Base-by-base conservation (phyloP, 2,113 vertebrate genomes). In the Cyphomyrus plagiostoma region DNA sequence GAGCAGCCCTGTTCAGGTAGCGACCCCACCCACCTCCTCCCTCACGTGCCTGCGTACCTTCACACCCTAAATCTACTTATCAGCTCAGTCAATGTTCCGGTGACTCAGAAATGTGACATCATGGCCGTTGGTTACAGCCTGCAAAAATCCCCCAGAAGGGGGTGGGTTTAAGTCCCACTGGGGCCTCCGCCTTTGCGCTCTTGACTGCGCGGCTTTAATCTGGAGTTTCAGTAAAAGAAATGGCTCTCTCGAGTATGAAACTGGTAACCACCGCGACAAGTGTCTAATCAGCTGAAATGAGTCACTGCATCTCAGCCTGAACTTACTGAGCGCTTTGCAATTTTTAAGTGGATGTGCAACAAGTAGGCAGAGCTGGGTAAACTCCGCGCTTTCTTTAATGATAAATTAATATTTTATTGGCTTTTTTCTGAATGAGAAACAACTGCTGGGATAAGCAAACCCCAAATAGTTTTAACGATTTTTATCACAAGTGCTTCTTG, bases 1-100 rank as follows among this genome's bases (percentile, higher is more conserved):
- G 98, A 98, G 90, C 98, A 99, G 94, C 96, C 97, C 3, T 90
- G 96, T 89, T 94, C 95, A 90, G 98, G 98, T 99, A 93, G 94
- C 4, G 17, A 77, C 9, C 74, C 23, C 3, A 11, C 74, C 19
- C 10, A 19, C 10, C 90, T 13, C 62, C 62, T 30, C 10, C n/a
- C 62, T 26, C 62, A 26, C n/a, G 9, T 66, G 26, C 58, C 58
- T 13, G 23, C 1, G n/a, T 66, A 66, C 9, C 3, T 10, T 66
- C 26, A 70, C 62, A 70, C 10, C 62, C 62, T 30, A 30, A 30
- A 70, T 70, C n/a, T 11, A 23, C 50, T 15, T 9, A 21, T 45
- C 48, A 26, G 42, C 53, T 30, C 49, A 50, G 21, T 49, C 5
- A 2, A 80, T 4, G 70, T 86, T 85, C 82, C 23, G 1, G 42